Base-by-base conservation (phyloP, 1,140 invertebrate genomes). In the Chionoecetes opilio region DNA sequence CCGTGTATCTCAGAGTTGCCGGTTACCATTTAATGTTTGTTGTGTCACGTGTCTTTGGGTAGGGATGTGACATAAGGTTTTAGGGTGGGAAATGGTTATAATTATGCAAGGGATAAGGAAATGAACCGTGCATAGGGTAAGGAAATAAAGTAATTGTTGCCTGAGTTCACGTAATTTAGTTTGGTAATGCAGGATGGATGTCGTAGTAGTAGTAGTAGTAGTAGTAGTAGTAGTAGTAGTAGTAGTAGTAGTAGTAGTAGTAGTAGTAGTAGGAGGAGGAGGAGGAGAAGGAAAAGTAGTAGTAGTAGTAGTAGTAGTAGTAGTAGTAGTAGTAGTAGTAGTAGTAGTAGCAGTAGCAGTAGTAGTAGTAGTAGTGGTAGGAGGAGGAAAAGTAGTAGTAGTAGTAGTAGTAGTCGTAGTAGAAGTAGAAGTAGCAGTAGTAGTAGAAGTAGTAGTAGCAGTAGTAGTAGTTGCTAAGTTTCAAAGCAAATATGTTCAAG, bases 281-380 rank as follows among this genome's bases (percentile, higher is more conserved):
- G 9, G 85, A 2, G 29, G 53, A 14, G 53, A 21, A 14, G 53
- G 53, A 14, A n/a, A n/a, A 63, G 53, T 63, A 63, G 53, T 63
- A 63, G 53, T 63, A 63, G 53, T 63, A 63, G 53, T 63, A 63
- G 53, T 63, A 63, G 53, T 63, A 63, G 53, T 63, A 63, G 53
- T 63, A 63, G 53, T 63, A 63, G 53, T 63, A 63, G 53, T 63
- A 63, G 53, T 63, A 63, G 17, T 63, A 63, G 53, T 63, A 63
- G 53, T 63, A 63, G 53, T 9, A 63, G 53, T 63, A 63, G 53
- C 53, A 63, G 53, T 63, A 63, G 53, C 21, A 63, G 53, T 63
- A 63, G 53, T 21, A 63, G 14, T 8, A n/a, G n/a, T n/a, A n/a
- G n/a, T n/a, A n/a, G n/a, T n/a, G n/a, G n/a, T n/a, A n/a, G n/a